Evolutionary conservation across 2,113 vertebrate genomes (phyloP), one percentile per base, ranked within the genome.

Genomic region (Caranx melampygus): DNA sequence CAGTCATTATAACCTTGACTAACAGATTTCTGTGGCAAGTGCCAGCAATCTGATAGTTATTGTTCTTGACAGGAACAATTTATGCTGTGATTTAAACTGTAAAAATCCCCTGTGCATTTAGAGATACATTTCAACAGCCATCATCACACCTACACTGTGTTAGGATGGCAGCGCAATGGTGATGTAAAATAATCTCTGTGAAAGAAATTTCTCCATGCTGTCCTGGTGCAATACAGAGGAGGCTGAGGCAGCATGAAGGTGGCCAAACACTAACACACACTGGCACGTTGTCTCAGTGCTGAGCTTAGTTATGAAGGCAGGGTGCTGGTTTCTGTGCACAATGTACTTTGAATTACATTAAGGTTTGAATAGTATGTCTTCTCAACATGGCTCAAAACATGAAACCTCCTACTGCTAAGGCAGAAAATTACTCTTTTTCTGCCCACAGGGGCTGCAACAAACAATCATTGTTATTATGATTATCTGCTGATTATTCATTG

Each of bases 1-100:
- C 75, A 78, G 76, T 70, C 77, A 65, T 81, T 82, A 55, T 51
- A 88, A 80, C 68, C 82, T 80, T 75, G 76, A 88, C 79, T 73
- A 87, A 87, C 58, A 85, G 47, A 76, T 84, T 79, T 87, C 75
- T 78, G 59, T 74, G 49, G 55, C 59, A 58, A 77, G 84, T 80
- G 63, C 69, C n/a, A 10, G 70, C 40, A 79, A 82, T 67, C 33
- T 54, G 45, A 62, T 70, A 31, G 33, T 60, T 21, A 45, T 75
- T 77, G 63, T 80, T 89, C 47, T 51, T 75, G 70, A 83, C 66
- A 47, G 49, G 37, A 69, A 57, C 47, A n/a, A 63, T 74, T 62
- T 75, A 73, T 69, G 65, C 45, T 37, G 6, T 57, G 71, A 87
- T 88, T 85, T 77, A 54, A 79, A 87, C 58, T 77, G 74, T 62